These are phyloP conservation scores for Lepus europaeus DNA, from an alignment of 2,113 vertebrate species.

Conservation along the genomic window DNA sequence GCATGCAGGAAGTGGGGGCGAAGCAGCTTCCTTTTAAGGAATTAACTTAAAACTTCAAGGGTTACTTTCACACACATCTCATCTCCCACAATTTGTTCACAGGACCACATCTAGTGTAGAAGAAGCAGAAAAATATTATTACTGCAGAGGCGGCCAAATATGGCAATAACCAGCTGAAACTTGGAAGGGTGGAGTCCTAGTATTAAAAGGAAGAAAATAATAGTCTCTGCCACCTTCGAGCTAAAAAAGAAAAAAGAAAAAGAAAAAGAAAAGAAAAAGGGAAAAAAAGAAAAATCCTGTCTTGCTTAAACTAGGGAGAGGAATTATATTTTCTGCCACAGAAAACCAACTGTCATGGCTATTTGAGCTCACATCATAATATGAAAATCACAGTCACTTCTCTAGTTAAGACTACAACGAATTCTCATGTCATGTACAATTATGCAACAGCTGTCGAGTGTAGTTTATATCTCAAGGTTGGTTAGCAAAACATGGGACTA, in stretches of 20 bases:
- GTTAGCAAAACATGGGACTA: background rate
- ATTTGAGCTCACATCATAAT: background rate
- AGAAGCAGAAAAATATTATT: background rate
- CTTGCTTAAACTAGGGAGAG: background rate
- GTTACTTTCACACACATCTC: background rate
- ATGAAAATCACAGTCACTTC: background rate
- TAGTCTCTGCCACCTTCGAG: background rate
- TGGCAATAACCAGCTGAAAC: background rate
- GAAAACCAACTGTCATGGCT: background rate
- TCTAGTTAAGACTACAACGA: background rate
- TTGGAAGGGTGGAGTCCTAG: background rate
- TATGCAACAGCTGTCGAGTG: background rate
- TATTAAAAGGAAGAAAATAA: background rate
- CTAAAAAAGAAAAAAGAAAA: background rate
- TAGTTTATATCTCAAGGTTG: background rate
- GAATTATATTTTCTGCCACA: background rate
- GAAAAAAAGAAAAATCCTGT: background rate
- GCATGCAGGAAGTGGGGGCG: background rate
- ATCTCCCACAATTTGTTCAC: background rate
- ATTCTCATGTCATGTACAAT: background rate
- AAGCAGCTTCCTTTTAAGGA: slow-evolving; percentile 10
- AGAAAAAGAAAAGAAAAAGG: background rate
- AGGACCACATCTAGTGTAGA: background rate
- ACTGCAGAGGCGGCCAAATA: background rate
- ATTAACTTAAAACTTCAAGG: background rate